Evolutionary conservation across 2,113 vertebrate genomes (phyloP).

Genomic region (Cygnus buccinator): DNA sequence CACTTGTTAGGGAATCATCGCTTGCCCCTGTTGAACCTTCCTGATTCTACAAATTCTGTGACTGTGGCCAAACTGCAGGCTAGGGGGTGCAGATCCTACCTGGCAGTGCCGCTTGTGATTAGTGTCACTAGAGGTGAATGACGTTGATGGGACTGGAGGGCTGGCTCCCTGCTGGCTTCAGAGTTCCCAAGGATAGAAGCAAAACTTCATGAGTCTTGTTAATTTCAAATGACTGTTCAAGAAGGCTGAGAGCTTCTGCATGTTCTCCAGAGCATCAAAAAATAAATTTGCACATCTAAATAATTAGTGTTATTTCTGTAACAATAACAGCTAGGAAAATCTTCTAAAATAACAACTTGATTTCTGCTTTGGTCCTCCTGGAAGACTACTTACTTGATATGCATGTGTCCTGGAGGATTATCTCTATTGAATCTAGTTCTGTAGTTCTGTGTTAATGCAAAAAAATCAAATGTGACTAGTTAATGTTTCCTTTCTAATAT

Average conservation of each 20-base stretch:
- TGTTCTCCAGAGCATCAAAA: background rate
- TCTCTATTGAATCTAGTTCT: background rate
- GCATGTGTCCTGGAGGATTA: background rate
- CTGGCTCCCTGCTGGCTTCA: background rate
- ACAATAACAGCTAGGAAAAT: background rate
- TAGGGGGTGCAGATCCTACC: background rate
- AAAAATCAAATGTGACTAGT: background rate
- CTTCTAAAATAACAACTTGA: fast-evolving
- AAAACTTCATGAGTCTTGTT: background rate
- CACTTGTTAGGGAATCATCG: background rate
- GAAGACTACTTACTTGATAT: background rate
- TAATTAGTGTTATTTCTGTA: background rate
- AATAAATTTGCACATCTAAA: background rate
- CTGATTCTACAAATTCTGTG: background rate
- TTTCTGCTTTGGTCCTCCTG: background rate
- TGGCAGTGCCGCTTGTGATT: background rate
- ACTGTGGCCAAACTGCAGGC: background rate
- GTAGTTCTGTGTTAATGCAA: background rate
- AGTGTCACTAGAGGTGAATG: background rate
- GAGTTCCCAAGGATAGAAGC: background rate
- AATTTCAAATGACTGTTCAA: background rate
- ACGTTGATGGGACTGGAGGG: background rate
- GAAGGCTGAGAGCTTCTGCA: background rate
- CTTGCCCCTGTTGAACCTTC: background rate
- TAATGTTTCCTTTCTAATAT: background rate